Percentiles rank a stretch among this genome's conserved stretches.
Evolutionary conservation across 2,113 vertebrate genomes (phyloP).

Genomic region (Microcebus tavaratra): DNA sequence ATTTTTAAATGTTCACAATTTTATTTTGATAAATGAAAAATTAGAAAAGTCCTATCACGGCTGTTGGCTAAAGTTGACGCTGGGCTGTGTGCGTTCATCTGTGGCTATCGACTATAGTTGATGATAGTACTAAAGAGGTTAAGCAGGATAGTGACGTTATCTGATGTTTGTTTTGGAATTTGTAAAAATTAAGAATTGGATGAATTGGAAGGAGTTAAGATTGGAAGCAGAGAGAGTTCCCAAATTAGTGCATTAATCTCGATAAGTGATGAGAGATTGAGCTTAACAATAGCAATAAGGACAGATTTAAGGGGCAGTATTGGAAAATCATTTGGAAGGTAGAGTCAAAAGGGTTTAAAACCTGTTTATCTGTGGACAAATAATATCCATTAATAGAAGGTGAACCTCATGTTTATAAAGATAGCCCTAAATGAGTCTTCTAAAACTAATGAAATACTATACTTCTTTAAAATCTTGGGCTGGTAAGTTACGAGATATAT

Average conservation of each 20-base stretch:
- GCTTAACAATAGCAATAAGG: neutral
- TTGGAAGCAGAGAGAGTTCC: neutral
- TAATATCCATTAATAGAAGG: neutral
- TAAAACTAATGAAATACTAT: neutral
- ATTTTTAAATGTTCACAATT: too few relatives aligned
- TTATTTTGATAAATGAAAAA: too few relatives aligned
- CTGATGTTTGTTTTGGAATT: neutral
- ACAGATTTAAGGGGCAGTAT: neutral
- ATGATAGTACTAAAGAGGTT: too few relatives aligned
- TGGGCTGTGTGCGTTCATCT: too few relatives aligned
- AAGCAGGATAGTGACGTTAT: neutral
- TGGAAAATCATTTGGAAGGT: neutral
- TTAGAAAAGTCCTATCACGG: too few relatives aligned
- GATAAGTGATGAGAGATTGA: neutral
- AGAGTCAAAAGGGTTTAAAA: neutral
- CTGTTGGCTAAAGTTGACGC: too few relatives aligned
- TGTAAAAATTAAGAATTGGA: neutral
- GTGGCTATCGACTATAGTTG: too few relatives aligned
- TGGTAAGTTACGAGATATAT: neutral
- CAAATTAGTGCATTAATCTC: neutral
- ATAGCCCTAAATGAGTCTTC: neutral
- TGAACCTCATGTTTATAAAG: neutral
- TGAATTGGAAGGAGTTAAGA: neutral
- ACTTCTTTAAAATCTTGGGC: slow-evolving; percentile 4
- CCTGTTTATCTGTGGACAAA: neutral